phyloP scores from a whole-genome alignment of 2,797 vertebrate genomes.

The Cyprinella venusta region DNA sequence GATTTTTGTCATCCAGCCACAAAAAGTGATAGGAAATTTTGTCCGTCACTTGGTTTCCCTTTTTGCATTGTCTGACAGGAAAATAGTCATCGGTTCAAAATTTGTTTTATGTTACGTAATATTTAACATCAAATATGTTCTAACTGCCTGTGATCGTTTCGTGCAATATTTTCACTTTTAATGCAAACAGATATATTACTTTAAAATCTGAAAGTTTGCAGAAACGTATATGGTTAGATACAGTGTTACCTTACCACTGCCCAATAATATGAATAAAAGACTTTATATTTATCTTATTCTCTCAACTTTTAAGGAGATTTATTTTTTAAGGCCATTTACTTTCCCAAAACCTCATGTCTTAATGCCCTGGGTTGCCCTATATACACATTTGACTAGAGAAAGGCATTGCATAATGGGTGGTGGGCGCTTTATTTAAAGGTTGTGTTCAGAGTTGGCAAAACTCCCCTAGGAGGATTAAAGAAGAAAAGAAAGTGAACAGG shows the following conservation, averaged over 20 bases:
- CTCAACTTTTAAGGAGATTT: neutral
- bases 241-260: too few relatives aligned
- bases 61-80: neutral
- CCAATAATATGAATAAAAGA: neutral
- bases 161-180: too few relatives aligned
- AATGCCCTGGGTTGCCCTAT: too few relatives aligned
- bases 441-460: slow-evolving; percentile 6
- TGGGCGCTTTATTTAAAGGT: neutral
- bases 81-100: neutral
- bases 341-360: too few relatives aligned
- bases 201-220: too few relatives aligned
- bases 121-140: neutral
- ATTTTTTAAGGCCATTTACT: neutral
- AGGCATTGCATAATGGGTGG: neutral
- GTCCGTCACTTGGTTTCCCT: neutral
- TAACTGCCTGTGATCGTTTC: neutral
- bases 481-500: slow-evolving; percentile 27
- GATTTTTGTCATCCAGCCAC: neutral
- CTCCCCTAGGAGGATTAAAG: neutral
- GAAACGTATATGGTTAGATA: too few relatives aligned
- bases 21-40: neutral
- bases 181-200: too few relatives aligned
- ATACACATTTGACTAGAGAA: neutral
- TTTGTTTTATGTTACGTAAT: neutral
- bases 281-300: neutral